Evolutionary conservation across 1,140 invertebrate species (phyloP).

Genomic region (Lysiphlebus fabarum): DNA sequence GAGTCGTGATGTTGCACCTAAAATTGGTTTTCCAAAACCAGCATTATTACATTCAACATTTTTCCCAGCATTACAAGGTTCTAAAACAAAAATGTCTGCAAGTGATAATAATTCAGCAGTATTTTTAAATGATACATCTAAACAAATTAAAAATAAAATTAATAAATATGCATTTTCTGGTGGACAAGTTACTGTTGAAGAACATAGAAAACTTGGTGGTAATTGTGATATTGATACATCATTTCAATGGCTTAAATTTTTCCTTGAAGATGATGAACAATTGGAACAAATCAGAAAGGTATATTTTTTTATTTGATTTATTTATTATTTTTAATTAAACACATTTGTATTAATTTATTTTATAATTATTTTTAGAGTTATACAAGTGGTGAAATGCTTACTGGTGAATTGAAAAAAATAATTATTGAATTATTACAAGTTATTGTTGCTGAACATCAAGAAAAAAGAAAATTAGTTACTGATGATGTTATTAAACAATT

Average conservation of each 20-base stretch:
- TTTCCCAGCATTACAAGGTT: constrained; percentile 94
- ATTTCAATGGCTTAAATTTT: constrained; percentile 94
- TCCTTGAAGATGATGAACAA: constrained; percentile 90
- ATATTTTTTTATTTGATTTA: constrained; percentile 30
- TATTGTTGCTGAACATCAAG: constrained; percentile 80
- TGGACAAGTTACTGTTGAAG: constrained; percentile 88
- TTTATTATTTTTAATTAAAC: no score
- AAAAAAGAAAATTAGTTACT: constrained; percentile 74
- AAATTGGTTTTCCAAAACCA: constrained; percentile 86
- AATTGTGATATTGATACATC: constrained; percentile 95
- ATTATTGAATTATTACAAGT: constrained; percentile 75
- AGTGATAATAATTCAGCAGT: constrained; percentile 93
- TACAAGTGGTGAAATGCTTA: constrained; percentile 84
- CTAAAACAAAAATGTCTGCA: constrained; percentile 97
- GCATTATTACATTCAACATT: constrained; percentile 91
- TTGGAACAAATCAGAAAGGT: constrained; percentile 78
- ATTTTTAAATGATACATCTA: constrained; percentile 90
- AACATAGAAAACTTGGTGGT: constrained; percentile 87
- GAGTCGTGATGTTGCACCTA: constrained; percentile 94
- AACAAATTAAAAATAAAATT: constrained; percentile 96
- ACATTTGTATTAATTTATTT: constrained; percentile 22
- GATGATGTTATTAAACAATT: constrained; percentile 82
- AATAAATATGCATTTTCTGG: constrained; percentile 99
- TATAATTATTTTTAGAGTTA: constrained; percentile 66
- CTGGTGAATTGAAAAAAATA: constrained; percentile 91